phyloP scores from a whole-genome alignment of 1,140 invertebrate species.

The Patella vulgata region DNA sequence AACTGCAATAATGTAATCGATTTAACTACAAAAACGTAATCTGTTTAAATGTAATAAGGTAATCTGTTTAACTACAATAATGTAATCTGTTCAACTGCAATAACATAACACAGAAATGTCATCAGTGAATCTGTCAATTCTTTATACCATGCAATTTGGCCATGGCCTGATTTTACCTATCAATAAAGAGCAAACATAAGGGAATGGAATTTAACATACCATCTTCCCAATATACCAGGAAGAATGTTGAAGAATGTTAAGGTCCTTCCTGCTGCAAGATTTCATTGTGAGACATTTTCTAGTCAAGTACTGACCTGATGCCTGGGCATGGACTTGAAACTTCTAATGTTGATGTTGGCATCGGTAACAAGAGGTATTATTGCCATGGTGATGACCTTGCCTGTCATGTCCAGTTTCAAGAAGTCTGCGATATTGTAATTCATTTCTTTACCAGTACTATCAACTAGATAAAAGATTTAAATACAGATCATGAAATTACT shows the following conservation, averaged over 20 bases:
- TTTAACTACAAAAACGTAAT: neutral
- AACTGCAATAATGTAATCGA: neutral
- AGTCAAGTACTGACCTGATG: constrained; percentile 53
- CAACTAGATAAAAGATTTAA: neutral
- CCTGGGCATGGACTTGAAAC: constrained; percentile 46
- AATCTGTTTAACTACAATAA: neutral
- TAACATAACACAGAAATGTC: too few relatives aligned
- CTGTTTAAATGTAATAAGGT: neutral
- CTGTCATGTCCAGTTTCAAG: constrained; percentile 72
- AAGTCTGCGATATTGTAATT: constrained; percentile 67
- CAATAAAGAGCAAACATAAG: too few relatives aligned
- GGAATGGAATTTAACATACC: too few relatives aligned
- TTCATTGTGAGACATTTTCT: too few relatives aligned
- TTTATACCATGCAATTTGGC: too few relatives aligned
- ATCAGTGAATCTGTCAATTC: too few relatives aligned
- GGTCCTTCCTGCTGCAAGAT: too few relatives aligned
- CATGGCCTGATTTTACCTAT: too few relatives aligned
- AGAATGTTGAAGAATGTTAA: too few relatives aligned
- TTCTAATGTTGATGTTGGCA: constrained; percentile 23
- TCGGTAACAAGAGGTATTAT: constrained; percentile 68
- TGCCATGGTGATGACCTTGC: constrained; percentile 74
- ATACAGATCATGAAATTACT: neutral
- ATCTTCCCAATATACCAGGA: too few relatives aligned
- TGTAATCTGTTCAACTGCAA: neutral
- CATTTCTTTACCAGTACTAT: constrained; percentile 9